phyloP scores from a whole-genome alignment of 2,888 invertebrate species.

The Agapostemon virescens region DNA sequence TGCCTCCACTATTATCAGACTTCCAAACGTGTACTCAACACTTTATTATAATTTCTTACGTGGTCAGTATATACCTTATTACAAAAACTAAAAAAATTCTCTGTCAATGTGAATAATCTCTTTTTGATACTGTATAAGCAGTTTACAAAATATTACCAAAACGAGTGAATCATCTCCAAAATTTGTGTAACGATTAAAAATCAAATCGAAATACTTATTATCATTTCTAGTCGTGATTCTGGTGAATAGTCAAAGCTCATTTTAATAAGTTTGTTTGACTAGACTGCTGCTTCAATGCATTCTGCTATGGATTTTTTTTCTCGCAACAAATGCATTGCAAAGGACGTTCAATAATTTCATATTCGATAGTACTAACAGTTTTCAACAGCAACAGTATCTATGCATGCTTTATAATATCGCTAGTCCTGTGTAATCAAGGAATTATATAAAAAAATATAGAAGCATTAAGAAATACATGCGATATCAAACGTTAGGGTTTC shows the following conservation, averaged over 20 bases:
- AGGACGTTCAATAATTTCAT: constrained; percentile 13
- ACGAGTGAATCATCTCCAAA: not conserved
- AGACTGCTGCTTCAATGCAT: constrained; percentile 39
- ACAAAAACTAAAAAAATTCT: constrained; percentile 3
- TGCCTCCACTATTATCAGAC: constrained; percentile 19
- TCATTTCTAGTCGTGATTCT: constrained; percentile 14
- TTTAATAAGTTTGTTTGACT: constrained; percentile 41
- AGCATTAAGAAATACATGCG: constrained; percentile 27
- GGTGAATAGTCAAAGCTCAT: constrained; percentile 7
- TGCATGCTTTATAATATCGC: constrained; percentile 31
- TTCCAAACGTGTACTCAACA: not conserved
- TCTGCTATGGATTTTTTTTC: not conserved
- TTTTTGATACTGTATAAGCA: constrained; percentile 7
- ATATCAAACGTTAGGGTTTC: not conserved
- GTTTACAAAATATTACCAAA: not conserved
- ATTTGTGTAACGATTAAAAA: not conserved
- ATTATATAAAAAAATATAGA: constrained; percentile 21
- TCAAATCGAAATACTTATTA: constrained; percentile 13
- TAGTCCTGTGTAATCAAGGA: constrained; percentile 20
- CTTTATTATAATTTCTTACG: not conserved
- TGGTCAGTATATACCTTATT: not conserved
- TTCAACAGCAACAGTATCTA: constrained; percentile 25
- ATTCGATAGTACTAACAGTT: constrained; percentile 22
- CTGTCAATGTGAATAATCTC: constrained; percentile 2
- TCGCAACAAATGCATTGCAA: constrained; percentile 9